A percentile compares a stretch with the other conserved stretches of the same genome.
These are phyloP conservation scores for Ctenomys sociabilis DNA, from an alignment of 2,113 vertebrate species.

Conservation along the genomic window DNA sequence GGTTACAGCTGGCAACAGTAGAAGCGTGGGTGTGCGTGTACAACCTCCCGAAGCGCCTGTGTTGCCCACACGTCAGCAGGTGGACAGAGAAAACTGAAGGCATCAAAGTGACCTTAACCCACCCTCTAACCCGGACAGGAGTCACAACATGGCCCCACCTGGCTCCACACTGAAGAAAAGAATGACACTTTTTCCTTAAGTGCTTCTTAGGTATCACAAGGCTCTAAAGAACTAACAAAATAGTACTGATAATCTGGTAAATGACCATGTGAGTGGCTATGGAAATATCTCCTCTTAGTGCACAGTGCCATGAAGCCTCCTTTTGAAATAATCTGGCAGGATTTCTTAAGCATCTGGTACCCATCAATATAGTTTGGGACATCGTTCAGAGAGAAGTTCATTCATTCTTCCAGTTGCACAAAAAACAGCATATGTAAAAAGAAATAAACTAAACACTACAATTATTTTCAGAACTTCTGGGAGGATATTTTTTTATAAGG, in stretches of 20 bases:
- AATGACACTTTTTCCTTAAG: neutral
- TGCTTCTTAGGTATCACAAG: neutral
- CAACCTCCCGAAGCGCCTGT: neutral
- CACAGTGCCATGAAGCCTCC: neutral
- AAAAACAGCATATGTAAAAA: neutral
- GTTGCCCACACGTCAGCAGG: neutral
- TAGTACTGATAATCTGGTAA: neutral
- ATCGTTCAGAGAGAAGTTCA: neutral
- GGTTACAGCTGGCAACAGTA: neutral
- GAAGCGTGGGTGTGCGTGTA: neutral
- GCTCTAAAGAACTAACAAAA: neutral
- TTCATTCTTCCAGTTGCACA: neutral
- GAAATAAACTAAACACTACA: slow-evolving; percentile 8
- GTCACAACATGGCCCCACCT: neutral
- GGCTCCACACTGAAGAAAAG: neutral
- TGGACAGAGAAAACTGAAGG: neutral
- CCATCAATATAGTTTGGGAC: neutral
- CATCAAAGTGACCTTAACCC: neutral
- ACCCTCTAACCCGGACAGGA: neutral
- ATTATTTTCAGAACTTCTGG: neutral
- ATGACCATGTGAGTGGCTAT: neutral
- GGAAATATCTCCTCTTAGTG: neutral
- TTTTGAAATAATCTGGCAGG: neutral
- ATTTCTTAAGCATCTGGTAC: neutral
- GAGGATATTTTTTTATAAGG: neutral